Evolutionary conservation across 1,140 invertebrate genomes (phyloP).

Genomic region (Pomacea maculata): DNA sequence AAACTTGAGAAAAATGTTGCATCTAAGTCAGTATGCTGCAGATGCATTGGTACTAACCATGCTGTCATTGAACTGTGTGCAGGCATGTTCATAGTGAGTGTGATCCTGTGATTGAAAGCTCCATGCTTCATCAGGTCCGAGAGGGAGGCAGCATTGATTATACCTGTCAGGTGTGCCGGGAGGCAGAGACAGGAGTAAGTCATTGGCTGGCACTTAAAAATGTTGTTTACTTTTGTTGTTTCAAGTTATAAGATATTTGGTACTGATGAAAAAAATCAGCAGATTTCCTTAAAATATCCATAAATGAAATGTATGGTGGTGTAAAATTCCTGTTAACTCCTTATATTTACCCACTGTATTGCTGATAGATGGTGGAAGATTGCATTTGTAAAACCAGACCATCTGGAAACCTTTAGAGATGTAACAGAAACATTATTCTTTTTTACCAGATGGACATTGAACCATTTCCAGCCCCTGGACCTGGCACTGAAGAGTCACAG

Average conservation of each 20-base stretch:
- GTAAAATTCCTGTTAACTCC: neutral
- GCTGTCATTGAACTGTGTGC: constrained; percentile 32
- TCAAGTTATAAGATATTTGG: too few relatives aligned
- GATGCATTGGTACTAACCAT: neutral
- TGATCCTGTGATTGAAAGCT: constrained; percentile 86
- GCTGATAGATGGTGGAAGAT: neutral
- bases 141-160: constrained; percentile 90
- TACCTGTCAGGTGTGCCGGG: constrained; percentile 85
- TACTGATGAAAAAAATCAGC: too few relatives aligned
- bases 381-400: neutral
- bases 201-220: neutral
- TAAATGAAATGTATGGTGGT: neutral
- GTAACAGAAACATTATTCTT: neutral
- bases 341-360: neutral
- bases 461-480: constrained; percentile 24
- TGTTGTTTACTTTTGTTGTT: neutral
- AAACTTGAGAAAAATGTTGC: too few relatives aligned
- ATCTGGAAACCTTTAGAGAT: neutral
- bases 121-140: constrained; percentile 75
- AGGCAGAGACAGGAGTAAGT: constrained; percentile 48
- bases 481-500: constrained; percentile 24
- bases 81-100: constrained; percentile 94
- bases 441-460: constrained; percentile 36
- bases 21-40: too few relatives aligned
- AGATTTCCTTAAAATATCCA: too few relatives aligned